phyloP scores from a whole-genome alignment of 64 coral and sea anemone genomes.

The Trachythela sp. region DNA sequence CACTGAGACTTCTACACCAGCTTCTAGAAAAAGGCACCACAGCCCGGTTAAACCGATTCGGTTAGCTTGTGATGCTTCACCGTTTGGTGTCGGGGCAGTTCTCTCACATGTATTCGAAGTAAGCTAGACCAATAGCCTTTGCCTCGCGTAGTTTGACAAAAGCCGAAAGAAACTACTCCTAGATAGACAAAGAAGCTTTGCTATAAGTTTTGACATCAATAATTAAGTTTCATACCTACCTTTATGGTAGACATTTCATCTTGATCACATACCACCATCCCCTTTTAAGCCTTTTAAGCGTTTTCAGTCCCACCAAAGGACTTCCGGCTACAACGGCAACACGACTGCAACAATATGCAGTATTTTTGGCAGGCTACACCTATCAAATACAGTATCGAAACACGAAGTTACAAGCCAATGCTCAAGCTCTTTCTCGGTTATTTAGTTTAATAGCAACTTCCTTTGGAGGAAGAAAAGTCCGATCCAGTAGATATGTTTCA shows the following conservation, averaged over 20 bases:
- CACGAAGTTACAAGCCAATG: conserved; percentile 48
- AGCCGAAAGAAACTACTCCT: conserved; percentile 35
- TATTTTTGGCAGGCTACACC: conserved; percentile 47
- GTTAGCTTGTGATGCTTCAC: conserved; percentile 38
- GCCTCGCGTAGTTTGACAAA: conserved; percentile 42
- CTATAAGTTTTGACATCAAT: too few relatives aligned
- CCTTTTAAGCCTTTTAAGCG: conserved; percentile 14
- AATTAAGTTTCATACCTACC: conserved; percentile 52
- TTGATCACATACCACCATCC: conserved; percentile 61
- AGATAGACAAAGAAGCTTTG: conserved; percentile 50
- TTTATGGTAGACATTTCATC: conserved; percentile 53
- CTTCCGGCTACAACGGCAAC: conserved; percentile 42
- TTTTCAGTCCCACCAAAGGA: conserved; percentile 54
- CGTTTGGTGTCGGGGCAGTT: conserved; percentile 47
- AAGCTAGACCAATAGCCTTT: conserved; percentile 55
- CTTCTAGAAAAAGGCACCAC: conserved; percentile 43
- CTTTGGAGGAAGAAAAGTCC: conserved; percentile 20
- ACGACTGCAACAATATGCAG: conserved; percentile 31
- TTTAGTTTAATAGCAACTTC: conserved; percentile 7
- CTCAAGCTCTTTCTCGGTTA: conserved; percentile 49
- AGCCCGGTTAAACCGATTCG: conserved; percentile 32
- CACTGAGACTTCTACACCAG: conserved; percentile 43
- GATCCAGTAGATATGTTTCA: conserved; percentile 48
- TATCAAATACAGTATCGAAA: conserved; percentile 48
- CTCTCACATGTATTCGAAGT: conserved; percentile 43